Evolutionary conservation across 1,140 invertebrate genomes (phyloP), one percentile per base, ranked within the genome.

Genomic region (Diabrotica undecimpunctata): DNA sequence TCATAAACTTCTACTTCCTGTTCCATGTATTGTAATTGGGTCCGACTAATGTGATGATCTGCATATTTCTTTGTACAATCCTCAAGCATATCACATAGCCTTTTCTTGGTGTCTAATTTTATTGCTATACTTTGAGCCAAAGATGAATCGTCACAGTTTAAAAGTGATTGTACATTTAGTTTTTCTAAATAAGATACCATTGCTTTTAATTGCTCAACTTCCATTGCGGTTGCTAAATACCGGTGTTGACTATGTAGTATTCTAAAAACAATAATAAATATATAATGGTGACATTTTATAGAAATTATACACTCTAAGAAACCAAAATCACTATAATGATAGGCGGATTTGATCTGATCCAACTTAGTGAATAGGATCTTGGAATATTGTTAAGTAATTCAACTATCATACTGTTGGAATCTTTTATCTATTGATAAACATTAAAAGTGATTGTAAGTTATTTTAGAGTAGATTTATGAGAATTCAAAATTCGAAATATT

Each of bases 231-330:
- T 7, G 35, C 61, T 35, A 70, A 46, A 62, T 66, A 68, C 14
- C 53, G 57, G 36, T 68, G 66, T n/a, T 58, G 58, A 65, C 64
- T 66, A n/a, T 65, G 61, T 13, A 70, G 35, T 12, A 70, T 64
- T 37, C 69, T 70, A 50, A 54, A 70, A 70, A 10, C 50, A 37
- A 36, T 12, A 14, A 39, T 13, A 52, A 61, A 59, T n/a, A n/a
- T n/a, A n/a, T n/a, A n/a, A n/a, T n/a, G n/a, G n/a, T n/a, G n/a
- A n/a, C n/a, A n/a, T n/a, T n/a, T n/a, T n/a, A n/a, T n/a, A n/a
- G n/a, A n/a, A n/a, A n/a, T n/a, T n/a, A n/a, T n/a, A n/a, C n/a
- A n/a, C n/a, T n/a, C n/a, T n/a, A n/a, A n/a, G n/a, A n/a, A n/a
- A n/a, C n/a, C n/a, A n/a, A n/a, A n/a, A n/a, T n/a, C n/a, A n/a